Percentiles rank a stretch among this genome's conserved stretches.
phyloP scores from a whole-genome alignment of 1,140 invertebrate genomes.

The Mamestra configurata region DNA sequence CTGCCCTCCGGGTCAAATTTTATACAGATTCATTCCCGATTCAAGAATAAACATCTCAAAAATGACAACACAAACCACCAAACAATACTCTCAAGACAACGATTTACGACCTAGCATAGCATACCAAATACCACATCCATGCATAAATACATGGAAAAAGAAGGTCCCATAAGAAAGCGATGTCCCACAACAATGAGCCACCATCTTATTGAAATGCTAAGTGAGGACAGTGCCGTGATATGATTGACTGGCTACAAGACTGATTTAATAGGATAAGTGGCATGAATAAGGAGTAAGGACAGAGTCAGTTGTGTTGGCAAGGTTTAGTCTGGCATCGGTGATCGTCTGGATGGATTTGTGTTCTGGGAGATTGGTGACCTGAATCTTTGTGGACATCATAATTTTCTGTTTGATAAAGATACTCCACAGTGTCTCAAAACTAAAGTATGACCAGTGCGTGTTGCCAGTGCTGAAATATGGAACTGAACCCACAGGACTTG shows the following conservation, averaged over 20 bases:
- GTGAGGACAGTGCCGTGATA: constrained; percentile 14
- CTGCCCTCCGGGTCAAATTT: too few relatives aligned
- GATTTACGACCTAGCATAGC: neutral
- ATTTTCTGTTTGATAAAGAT: too few relatives aligned
- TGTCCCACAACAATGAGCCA: constrained; percentile 8
- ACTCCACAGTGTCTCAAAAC: too few relatives aligned
- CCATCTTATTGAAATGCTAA: constrained; percentile 57
- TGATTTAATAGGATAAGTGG: constrained; percentile 52
- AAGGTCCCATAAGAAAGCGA: neutral
- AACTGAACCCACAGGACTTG: too few relatives aligned
- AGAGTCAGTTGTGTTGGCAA: neutral
- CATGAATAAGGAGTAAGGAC: neutral
- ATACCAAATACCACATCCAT: neutral
- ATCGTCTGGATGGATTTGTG: constrained; percentile 1
- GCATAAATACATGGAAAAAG: constrained; percentile 9
- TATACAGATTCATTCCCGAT: too few relatives aligned
- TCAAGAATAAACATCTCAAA: neutral
- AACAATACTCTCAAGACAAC: neutral
- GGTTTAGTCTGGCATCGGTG: neutral
- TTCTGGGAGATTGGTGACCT: neutral
- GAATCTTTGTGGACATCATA: too few relatives aligned
- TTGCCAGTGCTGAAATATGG: too few relatives aligned
- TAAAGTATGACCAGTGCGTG: too few relatives aligned
- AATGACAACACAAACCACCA: neutral
- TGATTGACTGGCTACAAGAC: constrained; percentile 45